Evolutionary conservation across 2,797 vertebrate genomes (phyloP), one percentile per base, ranked within the genome.

Genomic region (Pterois miles): DNA sequence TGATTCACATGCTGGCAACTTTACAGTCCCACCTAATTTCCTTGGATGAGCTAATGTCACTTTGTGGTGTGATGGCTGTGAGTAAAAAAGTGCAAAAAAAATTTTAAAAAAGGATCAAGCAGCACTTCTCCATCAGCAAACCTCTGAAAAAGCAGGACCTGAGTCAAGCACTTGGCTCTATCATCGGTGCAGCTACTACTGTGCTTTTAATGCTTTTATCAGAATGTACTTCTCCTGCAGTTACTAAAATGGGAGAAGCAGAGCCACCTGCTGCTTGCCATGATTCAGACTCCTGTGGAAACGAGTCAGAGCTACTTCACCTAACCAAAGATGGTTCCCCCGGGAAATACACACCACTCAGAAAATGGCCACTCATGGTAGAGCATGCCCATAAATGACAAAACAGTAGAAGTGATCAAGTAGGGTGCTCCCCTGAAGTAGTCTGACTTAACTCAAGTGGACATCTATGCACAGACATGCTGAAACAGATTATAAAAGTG

Each of bases 151-250:
- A 53, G 62, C 56, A 64, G 23, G n/a, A 60, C 50, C 54, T 22
- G 46, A 73, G 34, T n/a, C 22, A n/a, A 69, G 53, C 29, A 33
- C 48, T 75, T 60, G 38, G 33, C 71, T 57, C 23, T 43, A 22
- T 58, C 46, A 64, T 71, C 18, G 5, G 14, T 56, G 18, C 46
- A 48, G 46, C 18, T 46, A 25, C 23, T 12, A 6, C n/a, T 40
- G 54, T 48, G 64, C 75, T 58, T 77, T 66, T 34, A 81, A 59
- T 59, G 81, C 53, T 65, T 88, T 69, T 27, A 78, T 64, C 68
- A 67, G 52, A 68, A 75, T 74, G 54, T 7, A 53, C 22, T 48
- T 2, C 54, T 76, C 48, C 40, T 68, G 50, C 50, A 76, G 25
- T 81, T 52, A 54, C 36, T 65, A 43, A 76, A 81, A 63, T 53